Base-by-base conservation (phyloP, 2,113 vertebrate genomes). In the Paramisgurnus dabryanus region DNA sequence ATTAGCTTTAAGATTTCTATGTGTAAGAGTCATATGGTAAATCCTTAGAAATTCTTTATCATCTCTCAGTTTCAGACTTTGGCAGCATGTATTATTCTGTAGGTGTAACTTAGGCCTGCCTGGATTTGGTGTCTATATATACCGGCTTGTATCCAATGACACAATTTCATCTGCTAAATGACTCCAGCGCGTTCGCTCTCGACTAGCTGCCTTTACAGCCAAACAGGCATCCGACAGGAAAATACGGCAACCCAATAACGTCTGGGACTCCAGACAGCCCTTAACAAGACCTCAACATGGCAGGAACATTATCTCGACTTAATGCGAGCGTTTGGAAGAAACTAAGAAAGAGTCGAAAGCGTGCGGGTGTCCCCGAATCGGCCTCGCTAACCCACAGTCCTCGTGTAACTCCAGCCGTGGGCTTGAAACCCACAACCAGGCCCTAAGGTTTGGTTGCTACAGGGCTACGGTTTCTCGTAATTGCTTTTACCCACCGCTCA, bases 381-480 rank as follows among this genome's bases (percentile, higher is more conserved):
- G 66, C n/a, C 61, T 61, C 65, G 15, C 18, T 71, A 63, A 80
- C 73, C 69, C 61, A 27, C 43, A 69, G 61, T 82, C 39, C 61
- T 40, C 10, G 58, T 83, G 78, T 84, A 85, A 84, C 79, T 66
- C 47, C 76, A 85, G 81, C 74, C 73, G 12, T 27, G 45, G 75
- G 65, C 40, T 53, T 84, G 87, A 87, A 86, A 89, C 70, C 79
- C 81, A 74, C 67, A 53, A 86, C 82, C 79, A 65, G 69, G 60
- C 27, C 22, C 58, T 1, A n/a, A 66, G 85, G 80, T 83, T 69
- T 50, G 69, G 60, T 78, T 58, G 43, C 61, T n/a, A 41, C 78
- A 72, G 75, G 85, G 85, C 86, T 89, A 86, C 79, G 68, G 90
- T 91, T 90, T 89, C 87, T 87, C 83, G 80, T 90, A 90, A 89